Percentiles rank a stretch among this genome's conserved stretches.
phyloP scores from a whole-genome alignment of 2,113 vertebrate species.

The Hydrochoerus hydrochaeris region DNA sequence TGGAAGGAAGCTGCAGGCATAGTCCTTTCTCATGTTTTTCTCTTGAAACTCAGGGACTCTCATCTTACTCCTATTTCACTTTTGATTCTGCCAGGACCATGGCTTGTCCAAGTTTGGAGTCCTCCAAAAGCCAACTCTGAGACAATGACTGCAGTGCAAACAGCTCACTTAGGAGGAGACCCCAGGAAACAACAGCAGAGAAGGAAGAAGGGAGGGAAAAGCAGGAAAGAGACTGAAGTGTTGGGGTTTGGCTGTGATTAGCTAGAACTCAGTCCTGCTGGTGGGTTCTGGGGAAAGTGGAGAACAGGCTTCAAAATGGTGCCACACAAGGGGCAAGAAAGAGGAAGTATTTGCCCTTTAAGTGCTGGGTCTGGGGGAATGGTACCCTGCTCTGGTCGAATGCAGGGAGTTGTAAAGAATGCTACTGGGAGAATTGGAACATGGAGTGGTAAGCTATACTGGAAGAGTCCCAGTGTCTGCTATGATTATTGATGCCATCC shows the following conservation, averaged over 20 bases:
- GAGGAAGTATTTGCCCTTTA: background rate
- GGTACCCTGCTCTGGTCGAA: background rate
- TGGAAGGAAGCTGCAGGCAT: background rate
- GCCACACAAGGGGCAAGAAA: background rate
- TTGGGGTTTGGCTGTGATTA: background rate
- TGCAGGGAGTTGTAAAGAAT: background rate
- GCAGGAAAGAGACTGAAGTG: background rate
- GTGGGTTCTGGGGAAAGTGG: background rate
- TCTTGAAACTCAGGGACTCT: background rate
- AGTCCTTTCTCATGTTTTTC: background rate
- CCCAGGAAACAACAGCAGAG: background rate
- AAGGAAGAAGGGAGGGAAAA: background rate
- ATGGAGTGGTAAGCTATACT: background rate
- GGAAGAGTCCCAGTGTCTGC: background rate
- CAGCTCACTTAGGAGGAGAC: background rate
- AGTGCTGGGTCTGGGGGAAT: background rate
- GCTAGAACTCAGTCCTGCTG: background rate
- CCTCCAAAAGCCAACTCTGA: slow-evolving; percentile 7
- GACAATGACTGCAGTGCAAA: background rate
- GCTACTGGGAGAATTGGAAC: background rate
- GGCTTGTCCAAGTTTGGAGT: background rate
- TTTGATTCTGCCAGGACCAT: background rate
- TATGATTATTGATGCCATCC: background rate
- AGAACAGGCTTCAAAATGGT: accelerated
- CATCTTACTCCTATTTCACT: background rate